These are phyloP conservation scores for Zaprionus kolodkinae DNA, from an alignment of 1,140 invertebrate genomes.

Conservation along the genomic window DNA sequence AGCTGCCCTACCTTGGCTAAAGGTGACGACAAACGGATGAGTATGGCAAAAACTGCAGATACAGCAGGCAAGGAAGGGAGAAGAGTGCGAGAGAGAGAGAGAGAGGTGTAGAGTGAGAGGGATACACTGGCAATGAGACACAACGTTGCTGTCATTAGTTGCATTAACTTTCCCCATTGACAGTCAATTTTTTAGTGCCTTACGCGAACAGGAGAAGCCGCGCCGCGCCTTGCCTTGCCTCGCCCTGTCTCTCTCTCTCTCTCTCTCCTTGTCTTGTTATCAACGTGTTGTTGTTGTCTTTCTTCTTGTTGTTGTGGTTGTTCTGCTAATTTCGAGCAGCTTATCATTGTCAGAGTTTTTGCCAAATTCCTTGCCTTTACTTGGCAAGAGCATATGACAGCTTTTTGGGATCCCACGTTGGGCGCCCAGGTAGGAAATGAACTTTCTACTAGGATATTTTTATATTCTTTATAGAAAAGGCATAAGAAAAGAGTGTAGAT, in stretches of 20 bases:
- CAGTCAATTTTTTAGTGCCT: slow-evolving; percentile 69
- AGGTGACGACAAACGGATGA: slow-evolving; percentile 30
- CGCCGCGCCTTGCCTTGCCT: neutral
- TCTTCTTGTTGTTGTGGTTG: slow-evolving; percentile 38
- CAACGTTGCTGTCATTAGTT: slow-evolving; percentile 73
- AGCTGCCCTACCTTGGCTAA: slow-evolving; percentile 14
- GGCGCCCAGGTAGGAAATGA: neutral
- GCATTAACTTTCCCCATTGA: slow-evolving; percentile 75
- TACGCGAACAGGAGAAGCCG: slow-evolving; percentile 9
- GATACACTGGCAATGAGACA: slow-evolving; percentile 21
- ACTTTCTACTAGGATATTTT: neutral
- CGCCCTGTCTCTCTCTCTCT: too few relatives aligned
- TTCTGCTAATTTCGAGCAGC: slow-evolving; percentile 65
- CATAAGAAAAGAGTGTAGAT: too few relatives aligned
- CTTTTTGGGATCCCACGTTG: neutral
- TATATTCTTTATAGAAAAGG: neutral
- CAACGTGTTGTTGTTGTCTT: slow-evolving; percentile 19
- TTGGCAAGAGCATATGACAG: slow-evolving; percentile 8
- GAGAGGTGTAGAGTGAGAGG: slow-evolving; percentile 29
- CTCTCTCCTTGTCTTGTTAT: neutral
- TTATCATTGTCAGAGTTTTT: slow-evolving; percentile 56
- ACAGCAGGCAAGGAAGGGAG: neutral
- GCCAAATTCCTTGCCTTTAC: slow-evolving; percentile 2
- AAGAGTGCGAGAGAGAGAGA: neutral
- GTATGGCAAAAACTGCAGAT: neutral